These are phyloP conservation scores for Labeo catla DNA, from an alignment of 2,113 vertebrate species.

Conservation along the genomic window DNA sequence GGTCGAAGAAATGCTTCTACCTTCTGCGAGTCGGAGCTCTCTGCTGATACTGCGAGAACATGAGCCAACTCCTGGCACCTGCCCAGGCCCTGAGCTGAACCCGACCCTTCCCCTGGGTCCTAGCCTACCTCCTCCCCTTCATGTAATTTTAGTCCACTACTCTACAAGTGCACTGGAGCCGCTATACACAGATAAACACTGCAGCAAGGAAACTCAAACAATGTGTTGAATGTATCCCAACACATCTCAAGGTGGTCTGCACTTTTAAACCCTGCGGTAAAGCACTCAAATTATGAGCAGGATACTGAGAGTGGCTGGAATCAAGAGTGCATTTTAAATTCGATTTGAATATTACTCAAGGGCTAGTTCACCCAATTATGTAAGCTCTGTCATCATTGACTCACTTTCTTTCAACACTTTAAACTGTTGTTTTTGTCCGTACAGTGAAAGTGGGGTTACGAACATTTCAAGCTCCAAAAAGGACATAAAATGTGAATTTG, in stretches of 20 bases:
- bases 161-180: conserved; percentile 4
- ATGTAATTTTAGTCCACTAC: conserved; percentile 23
- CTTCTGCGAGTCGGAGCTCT: conserved; percentile 13
- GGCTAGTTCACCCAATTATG: background rate
- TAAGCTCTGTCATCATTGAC: background rate
- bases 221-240: conserved; percentile 26
- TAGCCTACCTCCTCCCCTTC: background rate
- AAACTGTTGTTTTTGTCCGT: background rate
- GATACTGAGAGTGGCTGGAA: background rate
- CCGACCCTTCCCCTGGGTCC: conserved; percentile 16
- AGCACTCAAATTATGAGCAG: background rate
- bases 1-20: conserved; percentile 10
- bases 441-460: background rate
- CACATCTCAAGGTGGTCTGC: background rate
- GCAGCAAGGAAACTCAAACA: conserved; percentile 26
- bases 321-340: background rate
- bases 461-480: background rate
- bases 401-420: background rate
- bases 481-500: background rate
- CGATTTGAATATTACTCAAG: conserved; percentile 15
- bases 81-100: conserved; percentile 27
- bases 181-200: conserved; percentile 37
- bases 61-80: conserved; percentile 34
- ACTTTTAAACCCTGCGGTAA: background rate
- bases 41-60: conserved; percentile 35